phyloP scores from a whole-genome alignment of 53 echinoderm and acorn worm genomes.

The Echinometra lucunter region DNA sequence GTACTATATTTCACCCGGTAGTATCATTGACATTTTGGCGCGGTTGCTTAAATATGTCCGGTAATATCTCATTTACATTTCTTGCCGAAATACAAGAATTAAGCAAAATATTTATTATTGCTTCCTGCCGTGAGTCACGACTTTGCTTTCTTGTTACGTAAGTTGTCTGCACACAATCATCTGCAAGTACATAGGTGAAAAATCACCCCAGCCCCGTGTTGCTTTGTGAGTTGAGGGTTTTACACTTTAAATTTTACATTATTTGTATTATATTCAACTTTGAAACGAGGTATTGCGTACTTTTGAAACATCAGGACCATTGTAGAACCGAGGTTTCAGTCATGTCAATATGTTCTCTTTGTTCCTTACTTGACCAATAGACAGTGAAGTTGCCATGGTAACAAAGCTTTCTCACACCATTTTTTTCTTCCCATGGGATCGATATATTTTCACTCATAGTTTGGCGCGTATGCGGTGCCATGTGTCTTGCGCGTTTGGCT shows the following conservation, averaged over 20 bases:
- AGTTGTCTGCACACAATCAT: not conserved
- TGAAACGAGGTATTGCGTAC: not conserved
- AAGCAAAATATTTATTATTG: not conserved
- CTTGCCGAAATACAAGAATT: not conserved
- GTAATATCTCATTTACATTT: not conserved
- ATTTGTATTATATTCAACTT: not conserved
- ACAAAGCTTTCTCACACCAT: conserved; percentile 12
- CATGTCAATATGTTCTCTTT: not conserved
- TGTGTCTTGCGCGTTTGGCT: not conserved
- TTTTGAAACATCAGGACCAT: not conserved
- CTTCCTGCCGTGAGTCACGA: not conserved
- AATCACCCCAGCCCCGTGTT: not conserved
- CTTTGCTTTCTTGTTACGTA: not conserved
- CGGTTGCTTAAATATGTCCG: not conserved
- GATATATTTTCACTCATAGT: conserved; percentile 33
- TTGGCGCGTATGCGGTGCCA: not conserved
- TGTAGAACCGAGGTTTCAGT: not conserved
- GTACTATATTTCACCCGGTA: too few relatives aligned
- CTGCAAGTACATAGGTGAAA: not conserved
- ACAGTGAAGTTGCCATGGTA: conserved; percentile 9
- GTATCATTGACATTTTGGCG: too few relatives aligned
- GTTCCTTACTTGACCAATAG: not conserved
- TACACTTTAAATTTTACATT: not conserved
- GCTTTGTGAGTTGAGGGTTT: not conserved
- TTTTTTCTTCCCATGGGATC: conserved; percentile 10